Base-by-base conservation (phyloP, 1,140 invertebrate genomes). In the Parasteatoda tepidariorum region DNA sequence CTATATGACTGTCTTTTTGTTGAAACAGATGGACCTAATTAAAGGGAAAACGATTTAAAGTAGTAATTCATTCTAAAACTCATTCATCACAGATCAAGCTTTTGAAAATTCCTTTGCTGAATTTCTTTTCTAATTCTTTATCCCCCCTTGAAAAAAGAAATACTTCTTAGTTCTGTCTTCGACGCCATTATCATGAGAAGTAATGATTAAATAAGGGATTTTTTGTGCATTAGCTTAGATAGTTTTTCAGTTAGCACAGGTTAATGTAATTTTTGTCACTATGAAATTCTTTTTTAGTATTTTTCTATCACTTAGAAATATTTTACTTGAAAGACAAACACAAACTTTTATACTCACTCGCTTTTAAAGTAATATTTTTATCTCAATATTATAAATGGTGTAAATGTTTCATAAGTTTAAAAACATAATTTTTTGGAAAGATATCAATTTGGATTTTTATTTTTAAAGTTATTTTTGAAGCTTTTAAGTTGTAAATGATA, bases 11-110 rank as follows among this genome's bases (percentile, higher is more conserved):
- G 78, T 82, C 66, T 71, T 67, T 82, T 82, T 82, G 78, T 82
- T 82, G 66, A 82, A 82, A 82, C 78, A 82, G 78, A 82, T 82
- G 78, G 78, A 34, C 9, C 66, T 82, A 82, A 82, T 82, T 82
- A 82, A 82, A 71, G 76, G 66, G 34, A 82, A 82, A 82, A 82
- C 78, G 78, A 82, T 82, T 82, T 82, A 62, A 64, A 71, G 38
- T 61, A 62, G 67, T 82, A 71, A 82, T 82, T 82, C 78, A 70
- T 71, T 70, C 78, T 38, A 31, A 15, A 31, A 57, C 38, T 64
- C 66, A 82, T 82, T 82, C 67, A 82, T 82, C 78, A 82, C 31
- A 4, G 13, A 30, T 68, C 18, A 15, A 24, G 9, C n/a, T 26
- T 26, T 34, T 31, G 62, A 28, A 31, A 30, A 67, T 61, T 82